Conservation (phyloP, 2,797 vertebrate genomes). For the Lutjanus argentimaculatus region DNA sequence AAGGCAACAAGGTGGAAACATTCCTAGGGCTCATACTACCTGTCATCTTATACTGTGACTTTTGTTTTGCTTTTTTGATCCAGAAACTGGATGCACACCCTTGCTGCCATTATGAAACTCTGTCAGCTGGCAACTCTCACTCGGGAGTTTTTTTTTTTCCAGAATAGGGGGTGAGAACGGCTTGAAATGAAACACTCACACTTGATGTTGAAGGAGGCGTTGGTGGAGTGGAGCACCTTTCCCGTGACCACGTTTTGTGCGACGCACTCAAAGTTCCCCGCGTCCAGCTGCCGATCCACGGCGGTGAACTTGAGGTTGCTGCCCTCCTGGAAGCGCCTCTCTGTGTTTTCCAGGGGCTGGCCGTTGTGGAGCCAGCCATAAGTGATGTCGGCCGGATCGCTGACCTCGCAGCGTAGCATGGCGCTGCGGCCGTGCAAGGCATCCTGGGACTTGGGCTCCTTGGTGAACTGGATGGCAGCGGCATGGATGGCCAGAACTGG, state of each 20-base stretch:
- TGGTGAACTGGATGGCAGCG: slow-evolving; percentile 89
- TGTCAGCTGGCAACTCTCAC: slow-evolving; percentile 55
- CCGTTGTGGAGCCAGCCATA: slow-evolving; percentile 92
- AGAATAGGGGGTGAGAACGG: slow-evolving; percentile 9
- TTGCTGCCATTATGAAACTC: slow-evolving; percentile 67
- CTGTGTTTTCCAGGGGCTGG: slow-evolving; percentile 79
- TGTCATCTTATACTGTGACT: slow-evolving; percentile 70
- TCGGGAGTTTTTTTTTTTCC: slow-evolving; percentile 8
- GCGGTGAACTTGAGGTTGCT: slow-evolving; percentile 94
- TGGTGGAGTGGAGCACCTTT: slow-evolving; percentile 87
- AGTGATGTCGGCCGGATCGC: slow-evolving; percentile 74
- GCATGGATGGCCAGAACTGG: slow-evolving; percentile 85
- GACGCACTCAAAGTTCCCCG: slow-evolving; percentile 92
- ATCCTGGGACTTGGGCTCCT: slow-evolving; percentile 97
- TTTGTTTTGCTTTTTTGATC: slow-evolving; percentile 74
- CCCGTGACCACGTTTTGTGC: slow-evolving; percentile 79
- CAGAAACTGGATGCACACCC: slow-evolving; percentile 64
- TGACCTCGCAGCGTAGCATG: slow-evolving; percentile 96
- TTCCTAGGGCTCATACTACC: slow-evolving; percentile 73
- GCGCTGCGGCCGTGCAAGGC: slow-evolving; percentile 95
- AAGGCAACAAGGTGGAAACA: slow-evolving; percentile 79
- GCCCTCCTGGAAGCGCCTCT: slow-evolving; percentile 92
- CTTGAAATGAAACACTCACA: slow-evolving; percentile 88
- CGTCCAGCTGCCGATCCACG: slow-evolving; percentile 90
- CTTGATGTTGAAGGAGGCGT: slow-evolving; percentile 97